Base-by-base conservation (phyloP, 1,140 invertebrate species). In the Drosophila pallidifrons region DNA sequence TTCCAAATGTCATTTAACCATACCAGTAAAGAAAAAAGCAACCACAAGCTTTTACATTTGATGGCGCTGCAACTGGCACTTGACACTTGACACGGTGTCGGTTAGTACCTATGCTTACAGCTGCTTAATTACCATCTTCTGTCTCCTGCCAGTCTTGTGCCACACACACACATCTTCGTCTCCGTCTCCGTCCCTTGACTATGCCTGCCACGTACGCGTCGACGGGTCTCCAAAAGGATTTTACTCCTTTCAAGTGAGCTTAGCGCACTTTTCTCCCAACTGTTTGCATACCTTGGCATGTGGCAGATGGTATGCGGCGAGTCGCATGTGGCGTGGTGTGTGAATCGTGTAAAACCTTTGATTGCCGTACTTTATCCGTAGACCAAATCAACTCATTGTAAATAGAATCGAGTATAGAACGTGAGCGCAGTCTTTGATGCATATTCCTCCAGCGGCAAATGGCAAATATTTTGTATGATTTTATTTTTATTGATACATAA, bases 161-260 rank as follows among this genome's bases (percentile, higher is more conserved):
- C 20, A 25, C 20, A 25, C 15, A 32, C 35, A 51, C 5, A 32
- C 10, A 32, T 32, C 7, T 41, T 10, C 28, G 11, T 30, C 32
- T 28, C 10, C 10, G 5, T 11, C 28, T 43, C 11, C 1, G 41
- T 38, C 57, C 3, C 46, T 61, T 86, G 43, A 55, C 57, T 63
- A 79, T 87, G 79, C 83, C n/a, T 46, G 57, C 41, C 82, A 86
- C 82, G 82, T 86, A 73, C 67, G 49, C 68, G 59, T 28, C 77
- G 77, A 71, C 64, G 46, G 25, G 11, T 54, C 51, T 70, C 65
- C 64, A 74, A 43, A 25, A 75, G 46, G 66, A 66, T 82, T 71
- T 82, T 69, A 88, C 82, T 87, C 83, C 82, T 86, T 86, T 86
- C 83, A 82, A 76, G 49, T 82, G 68, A 49, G 43, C 74, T 70